Evolutionary conservation across 2,888 invertebrate genomes (phyloP).

Genomic region (Sminthurides aquaticus): DNA sequence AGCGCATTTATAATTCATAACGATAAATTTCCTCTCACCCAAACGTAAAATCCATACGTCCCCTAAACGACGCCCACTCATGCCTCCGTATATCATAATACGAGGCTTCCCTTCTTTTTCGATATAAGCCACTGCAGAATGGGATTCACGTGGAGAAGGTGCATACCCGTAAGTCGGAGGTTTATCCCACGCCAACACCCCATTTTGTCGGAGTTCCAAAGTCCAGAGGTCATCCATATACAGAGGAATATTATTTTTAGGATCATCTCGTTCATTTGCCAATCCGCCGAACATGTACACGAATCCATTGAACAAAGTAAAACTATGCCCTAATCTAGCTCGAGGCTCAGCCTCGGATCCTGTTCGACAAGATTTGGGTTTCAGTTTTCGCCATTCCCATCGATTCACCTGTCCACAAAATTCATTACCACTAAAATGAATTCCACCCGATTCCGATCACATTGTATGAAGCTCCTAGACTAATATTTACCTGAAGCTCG

Average conservation of each 20-base stretch:
- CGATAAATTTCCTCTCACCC: conserved; percentile 46
- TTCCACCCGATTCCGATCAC: background rate
- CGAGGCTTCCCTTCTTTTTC: conserved; percentile 72
- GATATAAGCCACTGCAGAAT: conserved; percentile 84
- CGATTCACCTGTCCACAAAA: conserved; percentile 60
- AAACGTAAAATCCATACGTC: conserved; percentile 95
- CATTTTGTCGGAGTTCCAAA: conserved; percentile 73
- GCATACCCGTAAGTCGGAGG: conserved; percentile 81
- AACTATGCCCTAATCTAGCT: conserved; percentile 93
- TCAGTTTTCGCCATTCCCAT: conserved; percentile 96
- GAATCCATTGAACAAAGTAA: conserved; percentile 86
- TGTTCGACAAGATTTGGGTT: conserved; percentile 78
- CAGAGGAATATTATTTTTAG: conserved; percentile 91
- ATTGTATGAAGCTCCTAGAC: too few relatives aligned
- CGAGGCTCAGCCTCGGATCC: conserved; percentile 68
- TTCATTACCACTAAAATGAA: too few relatives aligned
- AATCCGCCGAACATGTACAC: conserved; percentile 95
- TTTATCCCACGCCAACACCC: conserved; percentile 76
- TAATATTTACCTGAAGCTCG: conserved; percentile 68
- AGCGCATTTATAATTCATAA: background rate
- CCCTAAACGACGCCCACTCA: conserved; percentile 96
- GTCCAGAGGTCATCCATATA: conserved; percentile 95
- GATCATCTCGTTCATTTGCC: conserved; percentile 95
- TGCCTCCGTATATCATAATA: conserved; percentile 93
- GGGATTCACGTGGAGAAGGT: conserved; percentile 92